Evolutionary conservation across 2,113 vertebrate species (phyloP).

Genomic region (Mus pahari): DNA sequence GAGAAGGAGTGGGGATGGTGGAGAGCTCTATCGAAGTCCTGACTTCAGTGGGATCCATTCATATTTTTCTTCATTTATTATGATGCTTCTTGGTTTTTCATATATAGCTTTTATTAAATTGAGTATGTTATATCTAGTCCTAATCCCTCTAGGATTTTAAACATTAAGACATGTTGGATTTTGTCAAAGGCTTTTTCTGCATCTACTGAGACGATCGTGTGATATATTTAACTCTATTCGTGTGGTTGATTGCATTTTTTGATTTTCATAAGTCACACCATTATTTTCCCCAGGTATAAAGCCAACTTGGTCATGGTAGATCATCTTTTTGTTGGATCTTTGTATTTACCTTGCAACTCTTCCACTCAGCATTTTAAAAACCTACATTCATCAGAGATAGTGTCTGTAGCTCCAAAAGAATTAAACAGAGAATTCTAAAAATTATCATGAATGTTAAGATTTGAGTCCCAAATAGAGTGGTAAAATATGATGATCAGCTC

Average conservation of each 20-base stretch:
- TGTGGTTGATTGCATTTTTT: background rate
- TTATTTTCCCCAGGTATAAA: background rate
- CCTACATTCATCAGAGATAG: background rate
- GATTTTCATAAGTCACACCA: background rate
- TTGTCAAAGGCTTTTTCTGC: background rate
- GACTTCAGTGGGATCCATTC: background rate
- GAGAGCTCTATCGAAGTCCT: background rate
- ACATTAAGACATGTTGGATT: background rate
- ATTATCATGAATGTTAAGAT: background rate
- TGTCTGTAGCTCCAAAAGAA: background rate
- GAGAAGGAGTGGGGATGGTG: background rate
- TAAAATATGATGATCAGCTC: background rate
- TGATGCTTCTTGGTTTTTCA: background rate
- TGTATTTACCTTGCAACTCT: background rate
- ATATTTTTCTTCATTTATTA: background rate
- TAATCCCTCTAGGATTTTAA: background rate
- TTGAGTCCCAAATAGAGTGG: background rate
- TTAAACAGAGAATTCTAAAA: background rate
- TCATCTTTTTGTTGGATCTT: background rate
- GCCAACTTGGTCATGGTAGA: background rate
- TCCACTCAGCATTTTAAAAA: background rate
- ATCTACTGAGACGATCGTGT: background rate
- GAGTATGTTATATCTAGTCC: background rate
- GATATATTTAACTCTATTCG: background rate
- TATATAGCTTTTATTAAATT: background rate